These are phyloP conservation scores for Pelmatolapia mariae DNA, from an alignment of 2,113 vertebrate species.

Conservation along the genomic window DNA sequence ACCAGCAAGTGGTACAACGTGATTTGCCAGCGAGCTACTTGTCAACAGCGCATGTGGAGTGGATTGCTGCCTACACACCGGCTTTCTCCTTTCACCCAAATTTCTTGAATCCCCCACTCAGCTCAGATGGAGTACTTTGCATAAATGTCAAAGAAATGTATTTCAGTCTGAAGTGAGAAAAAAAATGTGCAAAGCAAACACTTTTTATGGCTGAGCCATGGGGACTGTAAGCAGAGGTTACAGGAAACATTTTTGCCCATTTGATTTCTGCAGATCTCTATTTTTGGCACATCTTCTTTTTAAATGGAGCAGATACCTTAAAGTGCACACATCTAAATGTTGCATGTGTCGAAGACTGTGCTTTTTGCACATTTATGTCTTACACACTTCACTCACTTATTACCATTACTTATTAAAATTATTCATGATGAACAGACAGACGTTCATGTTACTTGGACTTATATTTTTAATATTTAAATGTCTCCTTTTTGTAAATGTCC, in stretches of 20 bases:
- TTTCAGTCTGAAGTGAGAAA: not conserved
- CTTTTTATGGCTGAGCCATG: not conserved
- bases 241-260: not conserved
- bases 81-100: not conserved
- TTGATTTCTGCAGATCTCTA: not conserved
- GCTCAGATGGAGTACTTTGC: not conserved
- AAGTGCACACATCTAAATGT: constrained; percentile 8
- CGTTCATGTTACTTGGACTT: not conserved
- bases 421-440: constrained; percentile 1
- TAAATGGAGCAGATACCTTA: not conserved
- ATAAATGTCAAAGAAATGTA: constrained; percentile 12
- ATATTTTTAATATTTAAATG: not conserved
- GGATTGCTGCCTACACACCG: not conserved
- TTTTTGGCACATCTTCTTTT: not conserved
- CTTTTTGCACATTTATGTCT: constrained; percentile 2
- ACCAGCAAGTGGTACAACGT: not conserved
- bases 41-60: not conserved
- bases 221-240: not conserved
- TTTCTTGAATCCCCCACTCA: not conserved
- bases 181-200: not conserved
- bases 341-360: not conserved
- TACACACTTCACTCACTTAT: not conserved
- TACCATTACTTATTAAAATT: not conserved
- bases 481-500: not conserved
- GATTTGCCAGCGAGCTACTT: not conserved